Percentiles rank a stretch among this genome's conserved stretches.
phyloP scores from a whole-genome alignment of 2,797 vertebrate species.

The Gobio occitaniae region DNA sequence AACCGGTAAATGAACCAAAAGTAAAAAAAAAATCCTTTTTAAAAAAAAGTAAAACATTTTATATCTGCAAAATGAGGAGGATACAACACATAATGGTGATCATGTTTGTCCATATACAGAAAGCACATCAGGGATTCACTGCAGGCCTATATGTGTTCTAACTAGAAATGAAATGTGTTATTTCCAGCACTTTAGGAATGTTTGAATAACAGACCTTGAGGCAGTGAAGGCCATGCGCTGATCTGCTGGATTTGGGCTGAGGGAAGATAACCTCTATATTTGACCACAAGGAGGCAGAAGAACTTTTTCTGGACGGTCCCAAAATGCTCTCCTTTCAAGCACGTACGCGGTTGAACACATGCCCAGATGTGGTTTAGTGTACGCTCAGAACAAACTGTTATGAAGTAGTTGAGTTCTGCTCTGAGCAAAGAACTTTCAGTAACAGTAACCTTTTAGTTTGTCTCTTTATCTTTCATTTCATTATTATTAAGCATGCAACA shows the following conservation, averaged over 20 bases:
- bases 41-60: too few species aligned
- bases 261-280: not conserved
- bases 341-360: slow-evolving; percentile 25
- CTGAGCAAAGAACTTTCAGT: not conserved
- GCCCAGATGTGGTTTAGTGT: slow-evolving; percentile 34
- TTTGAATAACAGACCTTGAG: slow-evolving; percentile 8
- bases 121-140: not conserved
- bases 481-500: not conserved
- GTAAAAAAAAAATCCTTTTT: too few species aligned
- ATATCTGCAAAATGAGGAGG: not conserved
- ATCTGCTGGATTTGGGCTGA: not conserved
- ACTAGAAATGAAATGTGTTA: not conserved
- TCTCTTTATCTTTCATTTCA: not conserved
- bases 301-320: slow-evolving; percentile 2
- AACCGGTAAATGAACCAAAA: not conserved
- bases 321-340: not conserved
- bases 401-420: not conserved
- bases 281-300: slow-evolving; percentile 49
- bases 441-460: not conserved
- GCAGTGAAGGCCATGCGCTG: not conserved
- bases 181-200: not conserved
- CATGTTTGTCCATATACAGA: not conserved
- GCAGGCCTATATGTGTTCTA: not conserved
- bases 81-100: slow-evolving; percentile 3
- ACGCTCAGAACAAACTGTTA: slow-evolving; percentile 34